These are phyloP conservation scores for Cotesia glomerata DNA, from an alignment of 1,140 invertebrate species.

Conservation along the genomic window DNA sequence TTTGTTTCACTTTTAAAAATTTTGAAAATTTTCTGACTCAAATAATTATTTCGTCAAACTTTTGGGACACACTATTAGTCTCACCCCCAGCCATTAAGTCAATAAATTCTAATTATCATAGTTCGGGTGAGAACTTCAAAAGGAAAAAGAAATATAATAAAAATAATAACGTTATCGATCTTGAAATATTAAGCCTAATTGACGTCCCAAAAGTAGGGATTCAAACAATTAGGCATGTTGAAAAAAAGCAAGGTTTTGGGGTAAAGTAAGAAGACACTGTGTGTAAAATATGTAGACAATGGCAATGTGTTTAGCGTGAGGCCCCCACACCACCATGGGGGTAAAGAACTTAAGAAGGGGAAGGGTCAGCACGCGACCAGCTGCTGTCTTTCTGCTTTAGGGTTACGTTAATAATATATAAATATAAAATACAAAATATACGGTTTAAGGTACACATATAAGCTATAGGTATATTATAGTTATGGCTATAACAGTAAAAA, in stretches of 20 bases:
- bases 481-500: neutral
- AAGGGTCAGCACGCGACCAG: conserved; percentile 51
- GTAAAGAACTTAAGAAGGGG: no score
- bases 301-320: conserved; percentile 14
- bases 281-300: conserved; percentile 26
- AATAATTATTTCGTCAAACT: no score
- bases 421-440: neutral
- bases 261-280: neutral
- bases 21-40: no score
- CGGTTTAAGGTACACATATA: neutral
- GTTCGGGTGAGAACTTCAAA: no score
- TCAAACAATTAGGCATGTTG: neutral
- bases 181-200: neutral
- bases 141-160: no score
- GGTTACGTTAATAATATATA: neutral
- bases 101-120: no score
- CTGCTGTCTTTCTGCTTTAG: conserved; percentile 34
- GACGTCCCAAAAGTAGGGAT: no score
- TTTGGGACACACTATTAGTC: no score
- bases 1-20: no score
- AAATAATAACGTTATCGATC: neutral
- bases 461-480: neutral
- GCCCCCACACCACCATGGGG: conserved; percentile 41
- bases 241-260: neutral
- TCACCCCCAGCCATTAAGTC: no score